Evolutionary conservation across 2,888 invertebrate genomes (phyloP).

Genomic region (Trimorus sp.): DNA sequence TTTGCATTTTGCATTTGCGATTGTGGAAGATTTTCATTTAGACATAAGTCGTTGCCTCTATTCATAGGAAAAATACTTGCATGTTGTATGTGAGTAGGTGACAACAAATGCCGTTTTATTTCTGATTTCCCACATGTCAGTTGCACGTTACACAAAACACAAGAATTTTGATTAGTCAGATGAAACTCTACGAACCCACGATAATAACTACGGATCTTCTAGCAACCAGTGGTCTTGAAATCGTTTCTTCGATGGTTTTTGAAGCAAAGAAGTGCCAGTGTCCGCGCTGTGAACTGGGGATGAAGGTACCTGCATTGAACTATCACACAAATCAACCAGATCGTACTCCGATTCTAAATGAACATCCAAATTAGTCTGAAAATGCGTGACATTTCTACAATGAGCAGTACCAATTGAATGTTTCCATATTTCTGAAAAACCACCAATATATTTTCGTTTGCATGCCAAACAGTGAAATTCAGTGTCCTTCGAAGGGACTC

Average conservation of each 20-base stretch:
- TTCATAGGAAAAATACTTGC: neutral
- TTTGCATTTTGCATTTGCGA: neutral
- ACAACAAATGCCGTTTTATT: neutral
- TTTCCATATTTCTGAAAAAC: neutral
- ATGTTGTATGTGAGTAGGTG: no score
- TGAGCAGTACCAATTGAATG: no score
- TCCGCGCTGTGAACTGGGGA: no score
- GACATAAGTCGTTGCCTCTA: neutral
- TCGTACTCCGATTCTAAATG: no score
- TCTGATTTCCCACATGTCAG: neutral
- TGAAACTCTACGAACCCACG: slow-evolving; percentile 2
- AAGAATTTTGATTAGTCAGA: slow-evolving; percentile 9
- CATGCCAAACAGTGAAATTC: neutral
- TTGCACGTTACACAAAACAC: slow-evolving; percentile 1
- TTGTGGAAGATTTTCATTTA: neutral
- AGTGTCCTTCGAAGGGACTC: neutral
- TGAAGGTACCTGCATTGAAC: no score
- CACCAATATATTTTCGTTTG: neutral
- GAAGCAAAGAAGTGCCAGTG: neutral
- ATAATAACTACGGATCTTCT: slow-evolving; percentile 20
- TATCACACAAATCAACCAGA: no score
- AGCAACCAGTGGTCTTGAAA: neutral
- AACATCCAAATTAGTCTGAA: no score
- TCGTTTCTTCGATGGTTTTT: neutral
- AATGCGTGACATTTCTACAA: no score